Evolutionary conservation across 1,140 invertebrate species (phyloP).

Genomic region (Temnothorax nylanderi): DNA sequence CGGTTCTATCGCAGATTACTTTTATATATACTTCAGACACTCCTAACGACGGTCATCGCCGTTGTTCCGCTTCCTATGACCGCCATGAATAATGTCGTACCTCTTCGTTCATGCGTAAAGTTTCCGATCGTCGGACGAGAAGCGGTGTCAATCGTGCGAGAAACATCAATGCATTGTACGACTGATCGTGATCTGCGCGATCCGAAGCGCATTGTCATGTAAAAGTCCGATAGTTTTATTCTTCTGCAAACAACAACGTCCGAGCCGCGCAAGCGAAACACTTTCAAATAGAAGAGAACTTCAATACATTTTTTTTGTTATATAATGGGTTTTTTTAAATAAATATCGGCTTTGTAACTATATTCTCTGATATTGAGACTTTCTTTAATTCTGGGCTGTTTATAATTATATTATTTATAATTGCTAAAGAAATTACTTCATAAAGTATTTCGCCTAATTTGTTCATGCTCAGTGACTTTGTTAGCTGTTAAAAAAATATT

Average conservation of each 20-base stretch:
- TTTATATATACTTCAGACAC: conserved; percentile 34
- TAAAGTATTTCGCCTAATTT: background rate
- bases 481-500: background rate
- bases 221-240: conserved; percentile 49
- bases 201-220: conserved; percentile 68
- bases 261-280: background rate
- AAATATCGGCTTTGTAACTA: background rate
- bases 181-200: conserved; percentile 39
- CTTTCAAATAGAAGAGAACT: background rate
- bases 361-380: background rate
- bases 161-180: conserved; percentile 71
- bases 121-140: conserved; percentile 70
- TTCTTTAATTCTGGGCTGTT: background rate
- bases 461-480: background rate
- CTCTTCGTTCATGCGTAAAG: conserved; percentile 73
- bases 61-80: conserved; percentile 71
- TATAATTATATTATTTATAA: conserved; percentile 5
- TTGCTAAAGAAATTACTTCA: background rate
- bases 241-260: conserved; percentile 38
- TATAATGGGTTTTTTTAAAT: background rate
- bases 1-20: background rate
- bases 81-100: conserved; percentile 70
- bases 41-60: conserved; percentile 62
- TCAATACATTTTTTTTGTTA: background rate
- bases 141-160: conserved; percentile 73